Conservation (phyloP, 1,140 invertebrate genomes). For the Drosophila setifemur region DNA sequence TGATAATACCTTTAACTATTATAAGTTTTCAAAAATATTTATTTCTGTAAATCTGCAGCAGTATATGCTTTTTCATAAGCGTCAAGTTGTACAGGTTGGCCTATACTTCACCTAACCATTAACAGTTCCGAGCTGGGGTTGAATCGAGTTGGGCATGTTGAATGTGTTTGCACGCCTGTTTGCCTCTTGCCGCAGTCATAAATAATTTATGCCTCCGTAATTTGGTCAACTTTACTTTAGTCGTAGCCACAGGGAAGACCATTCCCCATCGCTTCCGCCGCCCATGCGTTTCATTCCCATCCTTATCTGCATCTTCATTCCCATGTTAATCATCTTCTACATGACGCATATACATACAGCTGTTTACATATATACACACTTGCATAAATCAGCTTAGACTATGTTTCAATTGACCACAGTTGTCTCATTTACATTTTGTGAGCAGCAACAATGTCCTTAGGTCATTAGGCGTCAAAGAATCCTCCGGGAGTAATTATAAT, state of each 20-base stretch:
- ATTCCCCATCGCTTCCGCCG: background rate
- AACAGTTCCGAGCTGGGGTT: slow-evolving; percentile 15
- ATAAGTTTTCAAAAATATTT: no score
- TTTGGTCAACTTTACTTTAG: slow-evolving; percentile 69
- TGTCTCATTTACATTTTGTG: slow-evolving; percentile 44
- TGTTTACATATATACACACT: background rate
- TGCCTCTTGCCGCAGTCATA: slow-evolving; percentile 64
- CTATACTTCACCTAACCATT: slow-evolving; percentile 5
- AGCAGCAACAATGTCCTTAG: slow-evolving; percentile 30
- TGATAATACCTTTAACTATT: no score
- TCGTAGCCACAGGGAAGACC: slow-evolving; percentile 4
- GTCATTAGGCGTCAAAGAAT: slow-evolving; percentile 33
- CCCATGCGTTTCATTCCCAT: background rate
- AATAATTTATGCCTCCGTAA: slow-evolving; percentile 77
- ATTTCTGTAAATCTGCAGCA: no score
- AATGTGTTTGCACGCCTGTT: slow-evolving; percentile 56
- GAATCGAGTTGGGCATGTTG: slow-evolving; percentile 27
- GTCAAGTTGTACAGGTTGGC: background rate
- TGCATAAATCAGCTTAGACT: slow-evolving; percentile 62
- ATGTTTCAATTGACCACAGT: slow-evolving; percentile 60
- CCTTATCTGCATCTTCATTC: slow-evolving; percentile 70
- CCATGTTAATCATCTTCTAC: slow-evolving; percentile 60
- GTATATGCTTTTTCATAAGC: background rate
- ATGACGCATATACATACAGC: slow-evolving; percentile 10
- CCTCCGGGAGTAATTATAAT: slow-evolving; percentile 57